Conservation (phyloP, 2,797 vertebrate genomes). For the Danio tinwini region DNA sequence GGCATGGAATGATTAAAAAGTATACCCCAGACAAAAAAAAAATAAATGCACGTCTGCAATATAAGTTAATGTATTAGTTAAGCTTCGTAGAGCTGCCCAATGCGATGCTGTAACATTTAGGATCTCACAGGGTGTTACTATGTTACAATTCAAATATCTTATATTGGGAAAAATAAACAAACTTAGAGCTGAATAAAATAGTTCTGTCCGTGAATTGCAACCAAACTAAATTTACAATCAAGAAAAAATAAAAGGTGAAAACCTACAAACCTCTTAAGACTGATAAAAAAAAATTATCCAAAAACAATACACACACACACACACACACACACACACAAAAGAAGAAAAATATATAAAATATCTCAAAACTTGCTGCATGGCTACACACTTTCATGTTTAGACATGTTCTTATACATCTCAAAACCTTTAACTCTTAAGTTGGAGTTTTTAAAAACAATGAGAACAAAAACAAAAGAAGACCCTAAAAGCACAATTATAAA, state of each 20-base stretch:
- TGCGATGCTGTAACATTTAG: constrained; percentile 92
- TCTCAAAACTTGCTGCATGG: constrained; percentile 97
- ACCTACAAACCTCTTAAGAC: constrained; percentile 86
- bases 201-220: constrained; percentile 90
- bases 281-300: constrained; percentile 19
- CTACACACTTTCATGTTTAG: constrained; percentile 93
- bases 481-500: constrained; percentile 99
- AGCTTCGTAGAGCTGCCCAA: constrained; percentile 99
- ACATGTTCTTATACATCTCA: constrained; percentile 98
- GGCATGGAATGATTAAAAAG: constrained; percentile 99
- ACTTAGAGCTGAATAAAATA: constrained; percentile 97
- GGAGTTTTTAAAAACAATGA: constrained; percentile 79
- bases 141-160: constrained; percentile 63
- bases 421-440: constrained; percentile 96
- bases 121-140: constrained; percentile 81
- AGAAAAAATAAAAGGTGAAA: constrained; percentile 87
- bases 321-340: constrained; percentile 86
- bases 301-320: constrained; percentile 92
- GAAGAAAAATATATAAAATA: constrained; percentile 91
- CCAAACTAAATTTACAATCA: constrained; percentile 98
- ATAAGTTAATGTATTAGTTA: constrained; percentile 97
- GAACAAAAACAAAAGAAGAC: constrained; percentile 90
- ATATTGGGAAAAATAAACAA: constrained; percentile 74
- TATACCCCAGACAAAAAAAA: constrained; percentile 92
- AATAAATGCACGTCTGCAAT: constrained; percentile 83